phyloP scores from a whole-genome alignment of 2,113 vertebrate genomes.

The Okapia johnstoni region DNA sequence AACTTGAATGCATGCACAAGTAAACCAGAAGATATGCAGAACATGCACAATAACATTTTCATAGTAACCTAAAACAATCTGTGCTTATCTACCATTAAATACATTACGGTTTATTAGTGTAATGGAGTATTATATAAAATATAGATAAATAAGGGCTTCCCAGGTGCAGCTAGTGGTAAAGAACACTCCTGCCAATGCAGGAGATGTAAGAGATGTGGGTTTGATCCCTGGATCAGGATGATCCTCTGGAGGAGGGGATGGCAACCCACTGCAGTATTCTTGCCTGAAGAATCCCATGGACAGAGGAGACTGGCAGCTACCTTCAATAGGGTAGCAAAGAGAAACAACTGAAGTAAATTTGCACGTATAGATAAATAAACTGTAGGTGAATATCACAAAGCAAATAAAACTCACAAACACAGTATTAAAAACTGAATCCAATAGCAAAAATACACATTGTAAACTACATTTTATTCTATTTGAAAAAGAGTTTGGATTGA shows the following conservation, averaged over 20 bases:
- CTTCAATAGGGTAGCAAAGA: background rate
- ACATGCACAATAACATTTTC: background rate
- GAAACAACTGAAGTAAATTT: background rate
- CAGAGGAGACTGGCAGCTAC: background rate
- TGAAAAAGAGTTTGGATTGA: background rate
- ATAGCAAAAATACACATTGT: background rate
- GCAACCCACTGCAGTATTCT: background rate
- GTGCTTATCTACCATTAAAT: background rate
- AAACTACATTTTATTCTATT: background rate
- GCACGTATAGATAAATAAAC: background rate
- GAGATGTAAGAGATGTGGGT: background rate
- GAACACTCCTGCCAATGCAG: background rate
- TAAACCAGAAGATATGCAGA: background rate
- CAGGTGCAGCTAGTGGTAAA: background rate
- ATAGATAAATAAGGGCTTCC: background rate
- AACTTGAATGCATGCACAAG: background rate
- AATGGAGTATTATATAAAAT: background rate
- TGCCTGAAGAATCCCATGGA: background rate
- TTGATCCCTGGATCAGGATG: background rate
- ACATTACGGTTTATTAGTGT: background rate
- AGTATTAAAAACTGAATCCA: background rate
- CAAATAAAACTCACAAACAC: background rate
- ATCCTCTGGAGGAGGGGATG: background rate
- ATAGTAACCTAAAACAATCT: background rate
- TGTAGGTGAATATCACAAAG: background rate